Conservation (phyloP, 2,797 vertebrate genomes). For the Numenius phaeopus region DNA sequence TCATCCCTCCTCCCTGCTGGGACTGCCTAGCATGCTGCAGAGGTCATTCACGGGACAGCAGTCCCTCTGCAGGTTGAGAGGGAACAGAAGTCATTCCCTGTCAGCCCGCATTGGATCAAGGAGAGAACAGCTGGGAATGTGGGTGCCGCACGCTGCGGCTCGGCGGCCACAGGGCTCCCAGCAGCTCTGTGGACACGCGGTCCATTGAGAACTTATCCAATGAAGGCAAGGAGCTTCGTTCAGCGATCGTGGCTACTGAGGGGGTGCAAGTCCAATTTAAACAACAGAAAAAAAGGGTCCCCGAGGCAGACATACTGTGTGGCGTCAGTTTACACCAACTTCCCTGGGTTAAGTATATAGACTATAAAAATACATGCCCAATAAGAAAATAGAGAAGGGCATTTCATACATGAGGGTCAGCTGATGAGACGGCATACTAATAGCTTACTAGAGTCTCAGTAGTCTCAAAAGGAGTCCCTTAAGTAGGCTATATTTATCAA, state of each 20-base stretch:
- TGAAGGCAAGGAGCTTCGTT: neutral
- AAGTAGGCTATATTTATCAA: neutral
- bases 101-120: accelerated
- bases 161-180: neutral
- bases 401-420: neutral
- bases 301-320: neutral
- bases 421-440: neutral
- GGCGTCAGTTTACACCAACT: neutral
- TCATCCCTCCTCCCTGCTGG: neutral
- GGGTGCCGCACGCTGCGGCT: neutral
- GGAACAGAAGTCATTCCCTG: neutral
- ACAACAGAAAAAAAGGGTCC: neutral
- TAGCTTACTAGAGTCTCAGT: neutral
- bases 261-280: neutral
- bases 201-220: neutral
- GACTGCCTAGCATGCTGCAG: neutral
- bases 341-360: neutral
- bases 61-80: neutral
- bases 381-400: neutral
- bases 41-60: neutral
- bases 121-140: slow-evolving; percentile 53
- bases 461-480: neutral
- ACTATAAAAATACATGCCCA: neutral
- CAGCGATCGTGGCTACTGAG: neutral
- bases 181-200: neutral